Conservation (phyloP, 2,888 invertebrate genomes). For the Horisme vitalbata region DNA sequence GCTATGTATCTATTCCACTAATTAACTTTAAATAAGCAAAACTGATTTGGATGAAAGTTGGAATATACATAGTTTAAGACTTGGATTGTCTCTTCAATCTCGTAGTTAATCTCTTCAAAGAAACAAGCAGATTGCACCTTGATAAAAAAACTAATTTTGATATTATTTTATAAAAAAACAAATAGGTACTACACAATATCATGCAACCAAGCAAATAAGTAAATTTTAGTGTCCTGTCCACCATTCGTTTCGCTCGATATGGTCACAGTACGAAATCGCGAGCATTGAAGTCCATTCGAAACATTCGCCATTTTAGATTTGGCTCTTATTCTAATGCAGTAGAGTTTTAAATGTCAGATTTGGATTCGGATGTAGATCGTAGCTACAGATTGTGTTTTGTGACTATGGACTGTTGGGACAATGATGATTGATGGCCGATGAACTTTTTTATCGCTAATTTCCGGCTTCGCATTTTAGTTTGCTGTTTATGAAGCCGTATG, state of each 20-base stretch:
- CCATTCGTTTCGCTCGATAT: conserved; percentile 39
- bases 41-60: no score
- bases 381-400: no score
- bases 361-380: neutral
- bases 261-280: conserved; percentile 47
- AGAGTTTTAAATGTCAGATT: neutral
- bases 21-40: no score
- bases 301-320: conserved; percentile 6
- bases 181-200: neutral
- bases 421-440: conserved; percentile 4
- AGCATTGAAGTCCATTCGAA: conserved; percentile 16
- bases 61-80: no score
- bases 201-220: neutral
- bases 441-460: conserved; percentile 18
- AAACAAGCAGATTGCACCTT: no score
- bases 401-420: no score
- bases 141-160: no score
- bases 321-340: conserved; percentile 8
- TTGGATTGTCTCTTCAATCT: no score
- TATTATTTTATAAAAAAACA: neutral
- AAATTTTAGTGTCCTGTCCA: conserved; percentile 36
- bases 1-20: no score
- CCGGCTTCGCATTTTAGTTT: conserved; percentile 16
- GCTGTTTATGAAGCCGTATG: neutral
- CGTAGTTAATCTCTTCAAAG: no score